Evolutionary conservation across 2,888 invertebrate genomes (phyloP).

Genomic region (Timandra comae): DNA sequence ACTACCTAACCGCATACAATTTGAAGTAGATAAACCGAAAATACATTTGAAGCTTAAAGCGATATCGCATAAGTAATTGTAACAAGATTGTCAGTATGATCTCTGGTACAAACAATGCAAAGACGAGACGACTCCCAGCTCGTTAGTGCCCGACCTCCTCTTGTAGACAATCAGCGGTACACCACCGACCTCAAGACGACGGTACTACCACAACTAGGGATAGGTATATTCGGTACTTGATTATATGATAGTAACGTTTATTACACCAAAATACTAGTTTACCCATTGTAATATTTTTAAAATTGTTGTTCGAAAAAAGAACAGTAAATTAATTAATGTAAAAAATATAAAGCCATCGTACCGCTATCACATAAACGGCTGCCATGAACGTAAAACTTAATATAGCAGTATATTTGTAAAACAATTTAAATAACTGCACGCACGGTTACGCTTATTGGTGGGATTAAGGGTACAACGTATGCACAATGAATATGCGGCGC

Average conservation of each 20-base stretch:
- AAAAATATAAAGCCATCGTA: no score
- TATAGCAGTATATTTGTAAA: slow-evolving; percentile 50
- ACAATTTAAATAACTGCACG: slow-evolving; percentile 59
- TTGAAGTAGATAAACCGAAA: no score
- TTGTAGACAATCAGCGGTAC: slow-evolving; percentile 21
- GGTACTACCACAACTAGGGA: slow-evolving; percentile 5
- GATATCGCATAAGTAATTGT: slow-evolving; percentile 19
- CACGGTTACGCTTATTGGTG: slow-evolving; percentile 59
- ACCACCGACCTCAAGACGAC: slow-evolving; percentile 12
- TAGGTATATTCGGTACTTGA: background rate
- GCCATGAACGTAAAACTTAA: slow-evolving; percentile 37
- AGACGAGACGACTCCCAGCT: slow-evolving; percentile 28
- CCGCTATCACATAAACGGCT: slow-evolving; percentile 20
- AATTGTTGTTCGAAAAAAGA: no score
- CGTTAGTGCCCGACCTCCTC: slow-evolving; percentile 32
- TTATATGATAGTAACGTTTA: background rate
- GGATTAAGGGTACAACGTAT: slow-evolving; percentile 54
- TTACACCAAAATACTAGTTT: no score
- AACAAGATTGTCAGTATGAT: slow-evolving; percentile 23
- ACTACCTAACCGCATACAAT: no score
- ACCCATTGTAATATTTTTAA: no score
- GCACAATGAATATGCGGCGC: slow-evolving; percentile 31
- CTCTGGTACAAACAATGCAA: slow-evolving; percentile 26
- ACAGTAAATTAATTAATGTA: no score
- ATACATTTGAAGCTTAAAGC: no score